Evolutionary conservation across 2,113 vertebrate genomes (phyloP).

Genomic region (Amblyopsis rosae): DNA sequence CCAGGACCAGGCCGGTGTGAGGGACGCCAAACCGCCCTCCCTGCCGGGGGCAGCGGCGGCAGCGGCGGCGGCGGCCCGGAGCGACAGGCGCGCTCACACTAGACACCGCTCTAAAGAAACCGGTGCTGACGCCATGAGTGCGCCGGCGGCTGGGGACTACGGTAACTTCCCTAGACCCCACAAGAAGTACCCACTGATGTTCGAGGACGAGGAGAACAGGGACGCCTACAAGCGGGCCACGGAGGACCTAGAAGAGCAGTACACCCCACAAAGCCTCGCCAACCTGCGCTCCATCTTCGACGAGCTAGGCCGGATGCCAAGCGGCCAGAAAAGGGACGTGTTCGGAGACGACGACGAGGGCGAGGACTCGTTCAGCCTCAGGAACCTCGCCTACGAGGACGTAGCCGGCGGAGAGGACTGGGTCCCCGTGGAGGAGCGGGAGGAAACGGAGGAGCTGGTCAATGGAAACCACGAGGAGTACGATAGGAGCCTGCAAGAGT

Average conservation of each 20-base stretch:
- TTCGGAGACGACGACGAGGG: conserved; percentile 82
- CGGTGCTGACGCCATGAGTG: conserved; percentile 26
- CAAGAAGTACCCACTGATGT: conserved; percentile 83
- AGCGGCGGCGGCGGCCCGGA: conserved; percentile 62
- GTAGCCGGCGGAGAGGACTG: conserved; percentile 94
- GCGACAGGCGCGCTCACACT: conserved; percentile 74
- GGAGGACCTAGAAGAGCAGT: conserved; percentile 94
- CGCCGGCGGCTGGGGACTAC: conserved; percentile 69
- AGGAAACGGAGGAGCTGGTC: conserved; percentile 90
- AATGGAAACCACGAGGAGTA: conserved; percentile 88
- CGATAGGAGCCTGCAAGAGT: conserved; percentile 79
- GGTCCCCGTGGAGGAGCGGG: conserved; percentile 92
- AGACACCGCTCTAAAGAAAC: conserved; percentile 72
- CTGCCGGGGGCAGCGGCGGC: conserved; percentile 35
- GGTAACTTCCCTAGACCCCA: conserved; percentile 82
- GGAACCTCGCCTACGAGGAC: conserved; percentile 92
- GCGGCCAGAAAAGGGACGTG: conserved; percentile 78
- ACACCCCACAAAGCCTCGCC: conserved; percentile 93
- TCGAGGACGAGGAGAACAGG: conserved; percentile 87
- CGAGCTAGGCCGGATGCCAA: conserved; percentile 89
- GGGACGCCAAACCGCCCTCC: conserved; percentile 67
- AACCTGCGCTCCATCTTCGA: conserved; percentile 94
- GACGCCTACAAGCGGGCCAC: conserved; percentile 92
- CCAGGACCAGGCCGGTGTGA: conserved; percentile 81
- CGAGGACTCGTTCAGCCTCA: conserved; percentile 81